Evolutionary conservation across 2,113 vertebrate genomes (phyloP).

Genomic region (Copsychus sechellarum): DNA sequence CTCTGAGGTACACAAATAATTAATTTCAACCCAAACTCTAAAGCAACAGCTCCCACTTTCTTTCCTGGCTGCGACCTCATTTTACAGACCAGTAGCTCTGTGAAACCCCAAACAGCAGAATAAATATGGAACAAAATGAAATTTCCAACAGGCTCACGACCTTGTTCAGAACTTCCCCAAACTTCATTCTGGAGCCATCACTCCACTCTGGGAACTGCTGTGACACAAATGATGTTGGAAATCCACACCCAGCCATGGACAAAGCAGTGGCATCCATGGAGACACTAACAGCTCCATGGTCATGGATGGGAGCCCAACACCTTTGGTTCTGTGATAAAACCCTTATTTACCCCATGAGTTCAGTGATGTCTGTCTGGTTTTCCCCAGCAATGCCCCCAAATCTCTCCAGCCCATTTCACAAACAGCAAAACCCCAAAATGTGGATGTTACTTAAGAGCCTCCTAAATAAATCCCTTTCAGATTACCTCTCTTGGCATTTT

Average conservation of each 20-base stretch:
- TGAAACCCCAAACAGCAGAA: constrained; percentile 24
- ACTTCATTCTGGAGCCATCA: constrained; percentile 12
- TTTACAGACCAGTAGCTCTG: constrained; percentile 11
- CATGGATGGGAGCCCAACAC: neutral
- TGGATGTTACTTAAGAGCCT: neutral
- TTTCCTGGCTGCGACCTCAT: neutral
- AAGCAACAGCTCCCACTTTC: constrained; percentile 37
- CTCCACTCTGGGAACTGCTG: neutral
- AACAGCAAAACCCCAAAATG: neutral
- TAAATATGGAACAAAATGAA: constrained; percentile 30
- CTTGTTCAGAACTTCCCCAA: neutral
- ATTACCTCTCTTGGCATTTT: neutral
- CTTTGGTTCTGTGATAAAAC: neutral
- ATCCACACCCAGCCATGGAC: neutral
- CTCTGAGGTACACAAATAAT: constrained; percentile 48
- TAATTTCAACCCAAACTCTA: constrained; percentile 21
- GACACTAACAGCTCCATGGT: neutral
- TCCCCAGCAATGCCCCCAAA: neutral
- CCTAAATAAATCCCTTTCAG: constrained; percentile 11
- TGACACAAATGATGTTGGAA: neutral
- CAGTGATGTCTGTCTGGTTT: rapidly evolving
- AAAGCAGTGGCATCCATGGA: rapidly evolving
- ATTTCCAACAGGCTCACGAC: neutral
- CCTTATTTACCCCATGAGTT: rapidly evolving
- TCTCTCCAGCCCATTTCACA: neutral